Conservation (phyloP, 2,113 vertebrate species). For the Bujurquina vittata region DNA sequence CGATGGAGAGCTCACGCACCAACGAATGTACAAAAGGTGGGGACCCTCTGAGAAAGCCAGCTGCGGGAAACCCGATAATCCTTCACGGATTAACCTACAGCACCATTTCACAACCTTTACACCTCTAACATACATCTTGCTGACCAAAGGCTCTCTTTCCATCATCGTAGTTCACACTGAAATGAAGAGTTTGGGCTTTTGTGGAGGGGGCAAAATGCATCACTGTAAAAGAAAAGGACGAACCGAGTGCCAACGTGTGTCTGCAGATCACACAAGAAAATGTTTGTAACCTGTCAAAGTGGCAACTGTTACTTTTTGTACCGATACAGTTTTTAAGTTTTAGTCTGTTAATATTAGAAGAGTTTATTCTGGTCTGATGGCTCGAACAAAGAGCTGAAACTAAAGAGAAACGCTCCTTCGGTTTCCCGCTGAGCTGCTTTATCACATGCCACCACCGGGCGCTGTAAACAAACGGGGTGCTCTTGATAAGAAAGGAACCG, state of each 20-base stretch:
- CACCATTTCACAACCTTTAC: background rate
- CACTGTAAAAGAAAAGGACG: too few relatives aligned
- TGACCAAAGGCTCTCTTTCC: too few relatives aligned
- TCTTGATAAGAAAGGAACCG: background rate
- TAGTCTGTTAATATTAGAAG: background rate
- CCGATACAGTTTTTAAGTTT: background rate
- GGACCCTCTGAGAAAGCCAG: background rate
- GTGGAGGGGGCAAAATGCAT: too few relatives aligned
- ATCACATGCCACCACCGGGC: background rate
- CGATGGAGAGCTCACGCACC: background rate
- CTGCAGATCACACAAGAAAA: too few relatives aligned
- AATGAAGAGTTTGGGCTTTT: too few relatives aligned
- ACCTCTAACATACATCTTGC: too few relatives aligned
- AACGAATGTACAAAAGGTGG: fast-evolving
- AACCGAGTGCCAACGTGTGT: too few relatives aligned
- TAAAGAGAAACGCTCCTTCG: background rate
- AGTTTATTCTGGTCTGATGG: background rate
- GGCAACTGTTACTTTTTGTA: background rate
- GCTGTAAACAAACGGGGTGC: background rate
- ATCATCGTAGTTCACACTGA: too few relatives aligned
- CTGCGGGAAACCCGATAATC: background rate
- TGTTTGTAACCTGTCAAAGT: background rate
- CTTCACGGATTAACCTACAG: background rate
- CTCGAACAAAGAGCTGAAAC: background rate
- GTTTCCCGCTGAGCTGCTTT: background rate